Evolutionary conservation across 2,113 vertebrate species (phyloP), one percentile per base, ranked within the genome.

Genomic region (Onychorhynchus coronatus): DNA sequence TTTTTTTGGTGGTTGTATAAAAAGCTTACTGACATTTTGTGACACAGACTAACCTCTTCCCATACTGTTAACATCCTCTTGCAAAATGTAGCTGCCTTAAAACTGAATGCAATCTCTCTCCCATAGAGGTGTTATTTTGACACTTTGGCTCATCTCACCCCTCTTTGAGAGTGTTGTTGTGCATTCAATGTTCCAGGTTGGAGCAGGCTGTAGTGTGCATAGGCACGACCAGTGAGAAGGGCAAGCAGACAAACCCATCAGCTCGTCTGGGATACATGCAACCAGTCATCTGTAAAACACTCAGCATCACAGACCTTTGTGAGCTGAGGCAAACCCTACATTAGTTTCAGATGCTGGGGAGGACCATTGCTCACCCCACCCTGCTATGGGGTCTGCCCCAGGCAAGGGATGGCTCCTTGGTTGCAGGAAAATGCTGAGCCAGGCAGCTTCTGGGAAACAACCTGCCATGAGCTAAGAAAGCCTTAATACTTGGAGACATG

Each of bases 1-100:
- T 77, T 95, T 73, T 95, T 94, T 63, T 96, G 55, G 86, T 95
- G 79, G 66, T 91, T 95, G 94, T 95, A 93, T 93, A 89, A 95
- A 95, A 98, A 98, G 61, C 73, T 95, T 91, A 53, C 96, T 97
- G 98, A 98, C 96, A 97, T 97, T 97, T 97, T 86, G 66, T 82
- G 79, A 88, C 78, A 89, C 8, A 21, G 35, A 11, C 80, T 76
- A 95, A 90, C 86, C 78, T 55, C 30, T 80, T 27, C 31, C 42
- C 91, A 58, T 89, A 87, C 85, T 76, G 81, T 93, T 80, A 96
- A 66, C 53, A 71, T 39, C 33, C 20, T 3, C 42, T 84, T 81
- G 74, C 44, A 58, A 86, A 91, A 67, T 0, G 0, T 21, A 74
- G 33, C 55, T 59, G 50, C 55, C 65, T 88, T 66, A 74, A 75